Base-by-base conservation (phyloP, 2,797 vertebrate genomes). In the Tolypeutes matacus region DNA sequence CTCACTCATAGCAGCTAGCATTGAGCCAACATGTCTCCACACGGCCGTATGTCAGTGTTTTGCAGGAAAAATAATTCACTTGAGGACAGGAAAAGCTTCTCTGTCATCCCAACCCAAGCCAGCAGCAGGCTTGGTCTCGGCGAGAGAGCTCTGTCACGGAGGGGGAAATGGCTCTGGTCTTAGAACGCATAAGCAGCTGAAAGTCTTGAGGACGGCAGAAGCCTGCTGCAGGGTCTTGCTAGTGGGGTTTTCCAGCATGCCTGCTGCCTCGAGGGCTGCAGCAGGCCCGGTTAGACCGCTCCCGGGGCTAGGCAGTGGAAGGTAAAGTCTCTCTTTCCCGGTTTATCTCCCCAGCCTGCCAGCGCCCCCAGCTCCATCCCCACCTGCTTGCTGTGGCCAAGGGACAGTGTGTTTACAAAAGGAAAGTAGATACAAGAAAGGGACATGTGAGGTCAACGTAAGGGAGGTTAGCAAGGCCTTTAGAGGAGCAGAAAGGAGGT, bases 1-100 rank as follows among this genome's bases (percentile, higher is more conserved):
- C 39, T 27, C 23, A 5, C 0, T 0, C 2, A 31, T 3, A 14
- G 65, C 34, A 29, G n/a, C 51, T 70, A 29, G 49, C 23, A 34
- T 27, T 6, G 7, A 23, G 46, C 7, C 23, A 27, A 9, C 27
- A 4, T 58, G 2, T 53, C 34, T 8, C 9, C 11, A 15, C 25
- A 21, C 2, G 9, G 31, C 49, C 46, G 8, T 20, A 53, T 13
- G 46, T 69, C 23, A 11, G 23, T 36, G n/a, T 56, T 42, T 85
- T 56, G 25, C 18, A 53, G 70, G n/a, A 31, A 29, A 70, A 84
- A 27, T 34, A 84, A 53, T 34, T 51, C 31, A 36, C 36, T 70
- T 27, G 0, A 85, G 34, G 25, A 70, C 4, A 14, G 65, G 15
- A 70, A 34, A 39, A 46, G 21, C 31, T 20, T 34, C 42, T 67